Evolutionary conservation across 2,888 invertebrate species (phyloP).

Genomic region (Pteria penguin): DNA sequence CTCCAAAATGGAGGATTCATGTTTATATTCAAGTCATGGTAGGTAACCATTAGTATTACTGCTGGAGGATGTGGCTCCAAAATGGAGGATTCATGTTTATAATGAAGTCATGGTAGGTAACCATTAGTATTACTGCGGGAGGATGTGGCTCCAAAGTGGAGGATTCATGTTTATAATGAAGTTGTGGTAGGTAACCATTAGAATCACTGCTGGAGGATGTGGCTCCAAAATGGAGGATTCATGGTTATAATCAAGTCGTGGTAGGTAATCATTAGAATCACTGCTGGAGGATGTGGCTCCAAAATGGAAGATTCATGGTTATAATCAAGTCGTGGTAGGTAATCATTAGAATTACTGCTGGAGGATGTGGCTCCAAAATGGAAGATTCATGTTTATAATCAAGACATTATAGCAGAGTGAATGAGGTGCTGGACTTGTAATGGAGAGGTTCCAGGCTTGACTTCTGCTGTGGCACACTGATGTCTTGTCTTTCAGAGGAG

Average conservation of each 20-base stretch:
- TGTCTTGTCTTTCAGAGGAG: too few species aligned
- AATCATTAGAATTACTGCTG: constrained; percentile 64
- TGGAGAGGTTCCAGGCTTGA: too few species aligned
- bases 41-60: constrained; percentile 46
- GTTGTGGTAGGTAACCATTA: constrained; percentile 73
- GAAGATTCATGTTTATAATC: constrained; percentile 69
- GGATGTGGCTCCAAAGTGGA: constrained; percentile 72
- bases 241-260: constrained; percentile 67
- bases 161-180: constrained; percentile 67
- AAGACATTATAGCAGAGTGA: too few species aligned
- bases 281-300: constrained; percentile 71
- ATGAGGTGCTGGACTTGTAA: too few species aligned
- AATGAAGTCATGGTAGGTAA: constrained; percentile 66
- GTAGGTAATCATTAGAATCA: constrained; percentile 49
- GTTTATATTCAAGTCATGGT: too few species aligned
- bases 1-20: too few species aligned
- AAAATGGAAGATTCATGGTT: constrained; percentile 72
- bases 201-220: constrained; percentile 74
- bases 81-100: constrained; percentile 73
- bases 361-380: constrained; percentile 72
- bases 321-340: constrained; percentile 67
- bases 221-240: constrained; percentile 70
- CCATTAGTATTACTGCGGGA: constrained; percentile 69
- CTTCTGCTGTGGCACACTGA: too few species aligned
- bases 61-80: constrained; percentile 69